Evolutionary conservation across 2,888 invertebrate genomes (phyloP).

Genomic region (Liodrosophila aerea): DNA sequence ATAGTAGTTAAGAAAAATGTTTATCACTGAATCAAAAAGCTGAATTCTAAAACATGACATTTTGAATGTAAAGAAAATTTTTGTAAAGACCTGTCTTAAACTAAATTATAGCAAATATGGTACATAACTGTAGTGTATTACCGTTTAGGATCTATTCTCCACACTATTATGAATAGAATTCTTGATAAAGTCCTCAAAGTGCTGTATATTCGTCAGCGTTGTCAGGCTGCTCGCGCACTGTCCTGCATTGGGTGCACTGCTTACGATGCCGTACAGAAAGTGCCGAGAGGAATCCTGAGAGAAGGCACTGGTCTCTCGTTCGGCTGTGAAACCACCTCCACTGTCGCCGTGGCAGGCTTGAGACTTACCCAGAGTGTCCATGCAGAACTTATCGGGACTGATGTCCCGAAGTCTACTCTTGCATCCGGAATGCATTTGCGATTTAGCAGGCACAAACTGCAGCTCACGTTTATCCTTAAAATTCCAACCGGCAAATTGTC

Average conservation of each 20-base stretch:
- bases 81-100: background rate
- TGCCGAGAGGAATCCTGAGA: slow-evolving; percentile 28
- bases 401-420: slow-evolving; percentile 40
- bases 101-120: background rate
- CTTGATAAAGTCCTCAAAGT: slow-evolving; percentile 45
- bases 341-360: slow-evolving; percentile 66
- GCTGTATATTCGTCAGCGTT: slow-evolving; percentile 58
- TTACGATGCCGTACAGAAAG: slow-evolving; percentile 57
- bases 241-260: slow-evolving; percentile 67
- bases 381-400: slow-evolving; percentile 58
- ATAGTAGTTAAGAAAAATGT: no score
- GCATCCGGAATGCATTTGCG: slow-evolving; percentile 46
- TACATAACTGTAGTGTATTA: background rate
- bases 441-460: slow-evolving; percentile 62
- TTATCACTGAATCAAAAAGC: no score
- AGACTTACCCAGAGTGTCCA: slow-evolving; percentile 57
- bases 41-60: no score
- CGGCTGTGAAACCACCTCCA: slow-evolving; percentile 62
- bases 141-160: slow-evolving; percentile 28
- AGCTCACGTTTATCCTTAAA: slow-evolving; percentile 48
- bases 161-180: slow-evolving; percentile 30
- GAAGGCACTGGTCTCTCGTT: slow-evolving; percentile 11
- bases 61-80: no score
- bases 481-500: slow-evolving; percentile 64
- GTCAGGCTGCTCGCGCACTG: slow-evolving; percentile 61